Evolutionary conservation across 2,888 invertebrate genomes (phyloP).

Genomic region (Mamestra brassicae): DNA sequence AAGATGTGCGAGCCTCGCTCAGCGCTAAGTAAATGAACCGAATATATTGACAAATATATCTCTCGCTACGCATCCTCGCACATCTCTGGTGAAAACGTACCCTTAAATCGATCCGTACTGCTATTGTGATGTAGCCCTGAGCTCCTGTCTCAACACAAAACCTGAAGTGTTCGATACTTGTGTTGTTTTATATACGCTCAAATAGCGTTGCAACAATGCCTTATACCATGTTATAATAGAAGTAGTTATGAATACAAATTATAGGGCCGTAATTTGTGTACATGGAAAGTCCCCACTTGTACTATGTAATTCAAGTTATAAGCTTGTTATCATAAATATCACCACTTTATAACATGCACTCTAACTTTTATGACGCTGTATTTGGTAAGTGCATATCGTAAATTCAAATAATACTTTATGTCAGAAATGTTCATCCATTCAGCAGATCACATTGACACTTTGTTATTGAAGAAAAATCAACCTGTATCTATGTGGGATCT

Average conservation of each 20-base stretch:
- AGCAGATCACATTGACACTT: background rate
- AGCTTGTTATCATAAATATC: constrained; percentile 31
- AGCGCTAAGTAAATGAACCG: too few relatives aligned
- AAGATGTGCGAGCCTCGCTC: too few relatives aligned
- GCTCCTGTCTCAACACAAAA: too few relatives aligned
- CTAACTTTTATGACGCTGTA: constrained; percentile 33
- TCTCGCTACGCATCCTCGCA: too few relatives aligned
- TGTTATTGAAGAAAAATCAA: background rate
- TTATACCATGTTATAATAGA: background rate
- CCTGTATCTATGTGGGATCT: background rate
- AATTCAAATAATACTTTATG: constrained; percentile 5
- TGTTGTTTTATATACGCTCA: too few relatives aligned
- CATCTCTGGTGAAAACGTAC: too few relatives aligned
- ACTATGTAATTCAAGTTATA: background rate
- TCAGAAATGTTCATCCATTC: background rate
- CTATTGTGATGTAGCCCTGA: too few relatives aligned
- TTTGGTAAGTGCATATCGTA: constrained; percentile 24
- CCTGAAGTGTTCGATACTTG: too few relatives aligned
- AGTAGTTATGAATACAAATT: constrained; percentile 1
- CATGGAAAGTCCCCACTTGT: background rate
- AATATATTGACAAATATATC: too few relatives aligned
- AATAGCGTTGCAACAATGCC: background rate
- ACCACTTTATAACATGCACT: constrained; percentile 33
- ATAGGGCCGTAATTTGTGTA: background rate
- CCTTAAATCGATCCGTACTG: too few relatives aligned